Percentiles rank a stretch among this genome's conserved stretches.
Conservation (phyloP, 2,888 invertebrate species). For the Tachina grossa region DNA sequence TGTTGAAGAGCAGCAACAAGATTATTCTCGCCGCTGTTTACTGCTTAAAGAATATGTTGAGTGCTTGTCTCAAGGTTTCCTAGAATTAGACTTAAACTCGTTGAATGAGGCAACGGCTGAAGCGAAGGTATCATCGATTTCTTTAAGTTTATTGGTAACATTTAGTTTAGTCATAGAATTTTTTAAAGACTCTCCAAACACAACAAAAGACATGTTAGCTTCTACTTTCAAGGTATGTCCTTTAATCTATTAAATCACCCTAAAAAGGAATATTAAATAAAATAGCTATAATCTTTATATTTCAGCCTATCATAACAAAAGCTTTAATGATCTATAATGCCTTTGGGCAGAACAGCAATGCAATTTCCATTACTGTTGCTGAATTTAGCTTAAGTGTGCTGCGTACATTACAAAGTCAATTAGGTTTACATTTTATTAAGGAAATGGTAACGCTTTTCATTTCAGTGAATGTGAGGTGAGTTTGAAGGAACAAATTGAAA, state of each 20-base stretch:
- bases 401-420: constrained; percentile 80
- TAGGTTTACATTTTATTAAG: constrained; percentile 80
- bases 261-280: background rate
- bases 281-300: background rate
- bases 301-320: constrained; percentile 81
- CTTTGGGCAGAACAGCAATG: constrained; percentile 79
- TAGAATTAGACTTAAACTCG: constrained; percentile 77
- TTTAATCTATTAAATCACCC: background rate
- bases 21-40: constrained; percentile 78
- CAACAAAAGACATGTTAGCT: constrained; percentile 81
- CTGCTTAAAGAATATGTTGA: constrained; percentile 80
- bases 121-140: constrained; percentile 79
- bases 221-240: constrained; percentile 79
- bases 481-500: background rate
- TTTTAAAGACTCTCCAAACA: constrained; percentile 80
- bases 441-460: constrained; percentile 82
- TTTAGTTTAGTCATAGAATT: constrained; percentile 81
- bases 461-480: constrained; percentile 80
- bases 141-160: constrained; percentile 78
- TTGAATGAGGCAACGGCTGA: constrained; percentile 75
- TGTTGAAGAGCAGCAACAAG: constrained; percentile 80
- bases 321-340: constrained; percentile 81
- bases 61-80: constrained; percentile 79
- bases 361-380: constrained; percentile 79
- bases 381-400: constrained; percentile 82